Evolutionary conservation across 2,113 vertebrate species (phyloP).

Genomic region (Dicerorhinus sumatrensis): DNA sequence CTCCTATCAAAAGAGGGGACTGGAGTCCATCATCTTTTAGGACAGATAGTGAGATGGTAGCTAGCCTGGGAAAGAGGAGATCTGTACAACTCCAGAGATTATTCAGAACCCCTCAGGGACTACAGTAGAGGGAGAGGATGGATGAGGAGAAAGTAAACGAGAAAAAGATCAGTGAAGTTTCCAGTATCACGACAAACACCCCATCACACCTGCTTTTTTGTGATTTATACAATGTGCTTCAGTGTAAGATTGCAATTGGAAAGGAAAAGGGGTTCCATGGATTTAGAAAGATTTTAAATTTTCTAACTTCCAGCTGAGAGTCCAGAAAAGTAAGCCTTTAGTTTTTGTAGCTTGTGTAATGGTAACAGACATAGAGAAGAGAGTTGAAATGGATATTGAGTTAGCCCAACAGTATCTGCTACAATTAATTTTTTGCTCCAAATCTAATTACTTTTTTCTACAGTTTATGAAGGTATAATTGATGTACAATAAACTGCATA

Average conservation of each 20-base stretch:
- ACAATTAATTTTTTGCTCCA: slow-evolving; percentile 52
- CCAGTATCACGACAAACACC: neutral
- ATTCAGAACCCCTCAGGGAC: neutral
- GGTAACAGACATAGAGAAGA: slow-evolving; percentile 49
- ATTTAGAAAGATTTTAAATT: slow-evolving; percentile 50
- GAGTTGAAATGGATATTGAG: slow-evolving; percentile 15
- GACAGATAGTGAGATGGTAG: neutral
- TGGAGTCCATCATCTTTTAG: slow-evolving; percentile 16
- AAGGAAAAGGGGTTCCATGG: slow-evolving; percentile 10
- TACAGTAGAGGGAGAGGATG: neutral
- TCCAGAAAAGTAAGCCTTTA: slow-evolving; percentile 34
- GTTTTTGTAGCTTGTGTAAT: slow-evolving; percentile 47
- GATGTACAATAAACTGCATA: neutral
- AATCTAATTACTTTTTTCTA: slow-evolving; percentile 33
- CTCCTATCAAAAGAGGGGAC: neutral
- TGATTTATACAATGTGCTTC: neutral
- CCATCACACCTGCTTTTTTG: neutral
- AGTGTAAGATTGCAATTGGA: neutral
- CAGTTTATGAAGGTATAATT: neutral
- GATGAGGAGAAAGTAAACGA: slow-evolving; percentile 14
- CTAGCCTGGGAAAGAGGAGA: slow-evolving; percentile 12
- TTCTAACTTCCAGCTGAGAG: slow-evolving; percentile 38
- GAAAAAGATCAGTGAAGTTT: neutral
- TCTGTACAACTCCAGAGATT: neutral
- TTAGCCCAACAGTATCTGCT: slow-evolving; percentile 6